Evolutionary conservation across 1,140 invertebrate species (phyloP), one percentile per base, ranked within the genome.

Genomic region (Formica selysi): DNA sequence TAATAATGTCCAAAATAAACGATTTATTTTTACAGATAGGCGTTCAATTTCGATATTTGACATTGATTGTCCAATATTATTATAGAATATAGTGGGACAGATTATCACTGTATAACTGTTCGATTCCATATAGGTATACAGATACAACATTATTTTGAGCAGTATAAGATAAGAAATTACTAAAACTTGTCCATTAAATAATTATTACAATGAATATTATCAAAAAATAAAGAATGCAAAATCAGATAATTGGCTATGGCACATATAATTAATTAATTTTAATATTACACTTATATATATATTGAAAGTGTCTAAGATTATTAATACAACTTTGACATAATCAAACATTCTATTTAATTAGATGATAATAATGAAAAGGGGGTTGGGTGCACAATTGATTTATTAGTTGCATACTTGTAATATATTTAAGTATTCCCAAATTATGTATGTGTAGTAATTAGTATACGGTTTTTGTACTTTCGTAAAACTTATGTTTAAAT

Each of bases 241-340:
- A 48, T 68, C 13, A 68, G 11, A 48, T 7, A 68, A 68, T 48
- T 44, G 22, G 41, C 16, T 44, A 44, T 26, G 5, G 32, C 68
- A 71, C 16, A 54, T 36, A 10, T 57, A 38, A 74, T 59, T 22
- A 36, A 74, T 74, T 74, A 13, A 38, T 38, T 74, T 61, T 61
- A 38, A 41, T 38, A 29, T 59, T 59, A 26, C n/a, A 32, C 3
- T 32, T 32, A 19, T 22, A 51, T 76, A 26, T 32, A 38, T 59
- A 71, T 61, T 51, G 19, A 41, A 3, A 41, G 1, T n/a, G n/a
- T 22, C 22, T 22, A 22, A 22, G 22, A 22, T 62, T n/a, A 11
- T 44, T 74, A 59, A 76, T 8, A 59, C 3, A 7, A 11, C 29
- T 76, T n/a, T 19, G 4, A 51, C 3, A 51, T 51, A 51, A 78